Evolutionary conservation across 2,113 vertebrate species (phyloP).

Genomic region (Platycercus adscitus): DNA sequence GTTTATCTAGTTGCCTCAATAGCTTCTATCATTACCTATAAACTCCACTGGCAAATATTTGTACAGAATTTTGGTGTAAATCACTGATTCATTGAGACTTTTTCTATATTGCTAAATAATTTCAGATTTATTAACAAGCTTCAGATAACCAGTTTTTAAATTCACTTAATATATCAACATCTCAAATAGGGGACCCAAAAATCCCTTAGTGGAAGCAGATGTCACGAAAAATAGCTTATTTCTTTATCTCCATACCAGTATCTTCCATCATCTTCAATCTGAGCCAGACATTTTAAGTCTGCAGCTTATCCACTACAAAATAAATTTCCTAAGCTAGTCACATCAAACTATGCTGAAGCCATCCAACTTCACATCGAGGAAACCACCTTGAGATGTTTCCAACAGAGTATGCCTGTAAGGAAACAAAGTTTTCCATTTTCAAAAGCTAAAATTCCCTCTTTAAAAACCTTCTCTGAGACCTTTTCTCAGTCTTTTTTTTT

Average conservation of each 20-base stretch:
- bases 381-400: neutral
- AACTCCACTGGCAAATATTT: neutral
- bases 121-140: neutral
- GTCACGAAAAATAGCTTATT: neutral
- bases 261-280: neutral
- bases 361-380: neutral
- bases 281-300: neutral
- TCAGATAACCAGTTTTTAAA: neutral
- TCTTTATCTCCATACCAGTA: neutral
- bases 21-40: neutral
- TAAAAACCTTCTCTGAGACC: neutral
- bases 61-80: neutral
- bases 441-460: neutral
- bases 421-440: neutral
- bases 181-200: neutral
- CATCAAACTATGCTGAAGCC: neutral
- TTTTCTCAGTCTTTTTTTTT: neutral
- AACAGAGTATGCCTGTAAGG: neutral
- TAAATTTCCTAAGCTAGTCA: neutral
- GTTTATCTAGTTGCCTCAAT: neutral
- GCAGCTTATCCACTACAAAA: neutral
- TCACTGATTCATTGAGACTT: neutral
- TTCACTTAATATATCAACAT: neutral
- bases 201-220: neutral
- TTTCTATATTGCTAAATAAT: neutral